Base-by-base conservation (phyloP, 2,797 vertebrate genomes). In the Pogonophryne albipinna region DNA sequence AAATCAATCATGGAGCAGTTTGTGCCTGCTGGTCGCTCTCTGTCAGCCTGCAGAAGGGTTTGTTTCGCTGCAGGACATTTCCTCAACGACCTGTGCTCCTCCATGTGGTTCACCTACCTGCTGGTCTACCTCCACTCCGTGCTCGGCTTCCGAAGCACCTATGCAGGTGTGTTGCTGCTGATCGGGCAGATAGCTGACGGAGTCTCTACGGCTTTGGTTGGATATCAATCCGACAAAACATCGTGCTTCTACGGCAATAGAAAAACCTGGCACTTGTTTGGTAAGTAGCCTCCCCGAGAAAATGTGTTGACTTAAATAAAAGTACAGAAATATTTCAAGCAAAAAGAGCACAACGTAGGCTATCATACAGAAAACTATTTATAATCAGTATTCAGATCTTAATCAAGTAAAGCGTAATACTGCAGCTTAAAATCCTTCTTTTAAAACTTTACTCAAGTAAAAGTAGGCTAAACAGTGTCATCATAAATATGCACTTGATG, bases 71-170 rank as follows among this genome's bases (percentile, higher is more conserved):
- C 91, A 57, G 97, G 96, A 0, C 96, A 96, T 73, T 96, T 96
- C 78, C 91, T 97, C 0, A 97, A 97, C 80, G 96, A 97, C 81
- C 87, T 97, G 59, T 96, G 96, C 89, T 96, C 96, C 1, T 96
- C 96, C 6, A 95, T 97, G 92, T 97, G 97, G 96, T 98, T 96
- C 92, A 97, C 96, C 2, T 97, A 97, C 72, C 89, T 97, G 80
- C 91, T 97, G 85, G 86, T 97, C 6, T 97, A 94, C 85, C 94
- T 96, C 76, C 96, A 96, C 90, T 83, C 92, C 0, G 95, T 97
- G 69, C 93, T 96, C 74, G 93, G 95, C 7, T 94, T 95, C 66
- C 90, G 79, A 74, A 95, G 95, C 66, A 90, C 88, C 42, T 90
- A 77, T 41, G 95, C 95, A 1, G 96, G 96, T 0, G 78, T 91